These are phyloP conservation scores for Donacobius atricapilla DNA, from an alignment of 2,113 vertebrate genomes.

Conservation along the genomic window DNA sequence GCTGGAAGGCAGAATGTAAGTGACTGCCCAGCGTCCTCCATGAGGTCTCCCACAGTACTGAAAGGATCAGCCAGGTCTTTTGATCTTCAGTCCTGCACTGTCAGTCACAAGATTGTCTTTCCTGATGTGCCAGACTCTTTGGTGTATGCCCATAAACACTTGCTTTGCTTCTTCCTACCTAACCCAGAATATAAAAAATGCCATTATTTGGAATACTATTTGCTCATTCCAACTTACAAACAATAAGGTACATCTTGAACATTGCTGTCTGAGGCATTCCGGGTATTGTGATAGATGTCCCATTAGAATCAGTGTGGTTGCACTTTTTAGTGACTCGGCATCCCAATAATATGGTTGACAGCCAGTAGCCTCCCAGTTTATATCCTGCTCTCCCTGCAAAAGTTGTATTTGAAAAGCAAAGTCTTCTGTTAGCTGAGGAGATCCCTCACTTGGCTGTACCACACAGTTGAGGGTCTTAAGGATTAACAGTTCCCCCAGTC, in stretches of 20 bases:
- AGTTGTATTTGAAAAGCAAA: neutral
- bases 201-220: neutral
- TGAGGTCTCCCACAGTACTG: neutral
- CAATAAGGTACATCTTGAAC: neutral
- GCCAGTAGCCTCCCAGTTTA: neutral
- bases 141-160: neutral
- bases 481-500: neutral
- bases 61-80: neutral
- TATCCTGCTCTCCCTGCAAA: neutral
- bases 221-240: neutral
- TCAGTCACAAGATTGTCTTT: neutral
- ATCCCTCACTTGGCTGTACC: neutral
- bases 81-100: neutral
- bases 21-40: neutral
- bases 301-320: neutral
- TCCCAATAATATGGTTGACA: neutral
- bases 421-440: neutral
- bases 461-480: neutral
- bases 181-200: neutral
- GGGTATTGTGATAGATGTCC: neutral
- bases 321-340: neutral
- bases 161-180: neutral
- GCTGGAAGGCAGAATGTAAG: neutral
- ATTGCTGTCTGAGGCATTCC: neutral
- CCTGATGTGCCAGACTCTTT: neutral